phyloP scores from a whole-genome alignment of 2,797 vertebrate species.

The Buphagus erythrorhynchus region DNA sequence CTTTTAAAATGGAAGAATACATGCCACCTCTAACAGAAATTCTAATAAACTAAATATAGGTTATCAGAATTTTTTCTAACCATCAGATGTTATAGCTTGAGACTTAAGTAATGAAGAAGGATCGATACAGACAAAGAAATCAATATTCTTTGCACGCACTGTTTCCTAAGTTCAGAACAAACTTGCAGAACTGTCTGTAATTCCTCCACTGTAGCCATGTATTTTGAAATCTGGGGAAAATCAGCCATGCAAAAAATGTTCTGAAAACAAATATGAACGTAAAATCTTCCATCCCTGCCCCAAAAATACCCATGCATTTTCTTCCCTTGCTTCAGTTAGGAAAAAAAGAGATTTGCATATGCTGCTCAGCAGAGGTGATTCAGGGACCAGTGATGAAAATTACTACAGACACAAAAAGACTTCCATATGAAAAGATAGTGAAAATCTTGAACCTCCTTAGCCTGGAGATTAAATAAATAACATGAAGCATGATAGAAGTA shows the following conservation, averaged over 20 bases:
- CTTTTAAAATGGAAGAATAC: neutral
- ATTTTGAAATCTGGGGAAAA: neutral
- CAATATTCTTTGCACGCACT: neutral
- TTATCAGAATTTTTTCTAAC: neutral
- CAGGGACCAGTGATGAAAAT: neutral
- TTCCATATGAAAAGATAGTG: neutral
- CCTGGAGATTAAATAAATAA: neutral
- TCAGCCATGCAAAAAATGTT: neutral
- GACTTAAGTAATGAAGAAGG: slow-evolving; percentile 28
- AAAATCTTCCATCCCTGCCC: neutral
- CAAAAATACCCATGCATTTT: neutral
- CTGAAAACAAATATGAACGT: neutral
- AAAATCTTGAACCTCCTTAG: neutral
- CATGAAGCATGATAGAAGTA: neutral
- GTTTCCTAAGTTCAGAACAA: neutral
- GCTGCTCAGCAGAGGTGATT: neutral
- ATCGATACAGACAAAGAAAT: slow-evolving; percentile 29
- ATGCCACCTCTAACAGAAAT: neutral
- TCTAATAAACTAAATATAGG: neutral
- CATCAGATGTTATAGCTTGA: neutral
- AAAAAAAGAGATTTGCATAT: neutral
- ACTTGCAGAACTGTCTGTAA: neutral
- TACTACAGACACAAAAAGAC: neutral
- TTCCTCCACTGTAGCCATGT: neutral
- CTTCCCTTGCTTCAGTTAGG: neutral